Evolutionary conservation across 2,888 invertebrate species (phyloP).

Genomic region (Phengaris alcon): DNA sequence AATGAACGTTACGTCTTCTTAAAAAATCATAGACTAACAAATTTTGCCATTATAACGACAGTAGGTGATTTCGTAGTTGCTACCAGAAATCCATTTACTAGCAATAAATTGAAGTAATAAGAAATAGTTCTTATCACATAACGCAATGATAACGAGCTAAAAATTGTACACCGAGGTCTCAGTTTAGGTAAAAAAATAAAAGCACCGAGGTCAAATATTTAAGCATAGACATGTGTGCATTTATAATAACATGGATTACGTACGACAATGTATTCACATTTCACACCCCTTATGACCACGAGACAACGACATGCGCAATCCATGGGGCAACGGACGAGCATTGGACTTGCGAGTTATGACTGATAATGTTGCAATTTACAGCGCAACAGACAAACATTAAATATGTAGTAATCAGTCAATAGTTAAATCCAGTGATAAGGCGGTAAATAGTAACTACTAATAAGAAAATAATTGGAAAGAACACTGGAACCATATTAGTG

Average conservation of each 20-base stretch:
- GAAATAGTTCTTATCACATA: not conserved
- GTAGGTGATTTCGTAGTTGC: not conserved
- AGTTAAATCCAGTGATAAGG: not conserved
- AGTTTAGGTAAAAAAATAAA: not conserved
- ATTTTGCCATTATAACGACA: not conserved
- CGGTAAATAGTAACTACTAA: too few relatives aligned
- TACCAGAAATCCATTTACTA: not conserved
- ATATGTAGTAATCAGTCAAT: not conserved
- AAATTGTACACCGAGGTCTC: not conserved
- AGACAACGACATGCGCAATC: not conserved
- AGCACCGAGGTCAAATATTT: not conserved
- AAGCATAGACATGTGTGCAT: not conserved
- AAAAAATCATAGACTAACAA: not conserved
- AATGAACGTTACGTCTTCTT: not conserved
- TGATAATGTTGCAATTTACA: constrained; percentile 11
- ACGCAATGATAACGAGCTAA: not conserved
- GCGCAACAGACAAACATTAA: not conserved
- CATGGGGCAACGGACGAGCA: constrained; percentile 6
- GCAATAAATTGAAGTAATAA: too few relatives aligned
- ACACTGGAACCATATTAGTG: too few relatives aligned
- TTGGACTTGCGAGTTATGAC: not conserved
- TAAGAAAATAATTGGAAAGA: too few relatives aligned
- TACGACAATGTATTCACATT: not conserved
- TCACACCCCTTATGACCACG: not conserved
- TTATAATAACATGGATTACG: too few relatives aligned